phyloP scores from a whole-genome alignment of 2,888 invertebrate genomes.

The Sminthurinus aureus region DNA sequence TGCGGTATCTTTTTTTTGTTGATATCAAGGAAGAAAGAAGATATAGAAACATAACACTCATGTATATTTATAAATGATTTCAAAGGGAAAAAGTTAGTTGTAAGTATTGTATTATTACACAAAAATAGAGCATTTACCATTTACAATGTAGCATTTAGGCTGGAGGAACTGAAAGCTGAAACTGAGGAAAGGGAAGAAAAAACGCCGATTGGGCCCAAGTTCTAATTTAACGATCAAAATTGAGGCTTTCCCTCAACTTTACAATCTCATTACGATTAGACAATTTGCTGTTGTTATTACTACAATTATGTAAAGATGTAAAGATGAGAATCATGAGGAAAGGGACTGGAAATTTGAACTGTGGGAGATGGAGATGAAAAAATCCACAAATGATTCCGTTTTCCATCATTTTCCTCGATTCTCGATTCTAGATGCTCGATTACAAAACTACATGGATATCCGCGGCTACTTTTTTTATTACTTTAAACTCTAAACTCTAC shows the following conservation, averaged over 20 bases:
- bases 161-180: background rate
- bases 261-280: conserved; percentile 39
- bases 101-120: too few species aligned
- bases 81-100: background rate
- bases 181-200: conserved; percentile 1
- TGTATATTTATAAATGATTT: background rate
- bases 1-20: background rate
- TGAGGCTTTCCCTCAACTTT: conserved; percentile 37
- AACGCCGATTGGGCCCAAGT: conserved; percentile 20
- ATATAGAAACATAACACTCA: too few species aligned
- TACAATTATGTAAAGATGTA: conserved; percentile 35
- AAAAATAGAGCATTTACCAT: background rate
- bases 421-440: too few species aligned
- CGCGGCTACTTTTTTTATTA: background rate
- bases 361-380: background rate
- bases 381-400: conserved; percentile 5
- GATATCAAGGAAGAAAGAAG: background rate
- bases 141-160: background rate
- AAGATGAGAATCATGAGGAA: conserved; percentile 33
- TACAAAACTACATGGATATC: background rate
- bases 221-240: conserved; percentile 42
- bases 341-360: conserved; percentile 3
- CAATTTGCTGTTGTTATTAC: conserved; percentile 41
- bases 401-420: too few species aligned
- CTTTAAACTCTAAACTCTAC: background rate